Evolutionary conservation across 2,113 vertebrate genomes (phyloP).

Genomic region (Salvelinus sp.): DNA sequence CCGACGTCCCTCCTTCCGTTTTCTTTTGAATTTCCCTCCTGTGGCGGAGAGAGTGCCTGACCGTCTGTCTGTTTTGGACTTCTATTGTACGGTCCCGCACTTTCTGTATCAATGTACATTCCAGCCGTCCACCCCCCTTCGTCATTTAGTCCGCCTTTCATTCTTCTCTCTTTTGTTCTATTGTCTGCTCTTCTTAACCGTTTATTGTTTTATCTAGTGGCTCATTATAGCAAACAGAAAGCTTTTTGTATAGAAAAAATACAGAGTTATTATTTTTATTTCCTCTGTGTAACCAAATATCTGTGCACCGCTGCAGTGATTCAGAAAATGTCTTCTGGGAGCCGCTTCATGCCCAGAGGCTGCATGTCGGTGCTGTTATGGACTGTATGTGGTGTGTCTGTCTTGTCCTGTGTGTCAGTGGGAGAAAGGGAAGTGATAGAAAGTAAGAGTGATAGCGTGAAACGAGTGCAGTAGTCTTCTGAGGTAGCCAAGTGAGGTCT

Average conservation of each 20-base stretch:
- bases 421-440: constrained; percentile 1
- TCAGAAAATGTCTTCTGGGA: constrained; percentile 60
- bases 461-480: constrained; percentile 51
- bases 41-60: constrained; percentile 20
- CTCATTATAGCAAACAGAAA: constrained; percentile 86
- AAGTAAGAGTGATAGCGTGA: constrained; percentile 12
- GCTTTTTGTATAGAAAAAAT: constrained; percentile 86
- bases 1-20: constrained; percentile 42
- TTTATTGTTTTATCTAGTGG: constrained; percentile 92
- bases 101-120: constrained; percentile 90
- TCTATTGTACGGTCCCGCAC: constrained; percentile 66
- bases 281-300: constrained; percentile 74
- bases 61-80: constrained; percentile 54
- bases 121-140: constrained; percentile 72
- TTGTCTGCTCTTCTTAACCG: constrained; percentile 60
- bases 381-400: constrained; percentile 12
- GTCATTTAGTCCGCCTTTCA: constrained; percentile 47
- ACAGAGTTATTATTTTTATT: constrained; percentile 85
- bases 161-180: constrained; percentile 44
- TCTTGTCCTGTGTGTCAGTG: constrained; percentile 7
- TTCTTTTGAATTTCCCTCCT: constrained; percentile 66
- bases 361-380: constrained; percentile 44
- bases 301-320: constrained; percentile 74
- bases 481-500: constrained; percentile 49
- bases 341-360: constrained; percentile 59